Conservation (phyloP, 2,113 vertebrate species). For the Pseudorasbora parva region DNA sequence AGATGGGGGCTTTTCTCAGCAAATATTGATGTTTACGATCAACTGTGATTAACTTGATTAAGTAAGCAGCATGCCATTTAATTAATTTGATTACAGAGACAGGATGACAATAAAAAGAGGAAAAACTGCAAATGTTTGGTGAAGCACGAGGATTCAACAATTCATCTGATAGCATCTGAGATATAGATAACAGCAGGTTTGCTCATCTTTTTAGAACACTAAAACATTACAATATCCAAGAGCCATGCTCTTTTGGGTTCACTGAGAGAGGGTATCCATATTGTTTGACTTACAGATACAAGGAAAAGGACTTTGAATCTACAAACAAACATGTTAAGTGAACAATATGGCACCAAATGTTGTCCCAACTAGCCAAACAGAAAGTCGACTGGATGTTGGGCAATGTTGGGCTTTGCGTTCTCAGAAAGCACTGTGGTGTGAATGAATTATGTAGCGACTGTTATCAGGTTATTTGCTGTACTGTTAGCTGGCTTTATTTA, state of each 20-base stretch:
- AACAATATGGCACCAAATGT: neutral
- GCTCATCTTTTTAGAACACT: neutral
- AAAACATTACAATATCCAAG: neutral
- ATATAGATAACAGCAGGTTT: neutral
- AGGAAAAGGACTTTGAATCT: neutral
- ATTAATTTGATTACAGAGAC: neutral
- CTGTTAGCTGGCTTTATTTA: neutral
- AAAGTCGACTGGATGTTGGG: neutral
- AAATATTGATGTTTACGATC: neutral
- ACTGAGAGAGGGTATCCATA: no score
- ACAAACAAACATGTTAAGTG: neutral
- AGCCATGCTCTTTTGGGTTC: neutral
- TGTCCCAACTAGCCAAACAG: neutral
- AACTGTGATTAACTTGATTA: neutral
- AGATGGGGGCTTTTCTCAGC: neutral
- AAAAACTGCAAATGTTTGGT: neutral
- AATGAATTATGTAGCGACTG: neutral
- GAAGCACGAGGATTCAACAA: neutral
- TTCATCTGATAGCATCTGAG: neutral
- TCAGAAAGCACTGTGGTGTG: neutral
- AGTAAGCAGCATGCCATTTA: neutral
- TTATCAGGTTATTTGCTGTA: neutral
- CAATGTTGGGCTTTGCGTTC: neutral
- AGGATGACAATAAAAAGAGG: neutral
- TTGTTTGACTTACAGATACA: neutral